Percentiles rank a stretch among this genome's conserved stretches.
Evolutionary conservation across 2,113 vertebrate species (phyloP).

Genomic region (Himantopus leucocephalus): DNA sequence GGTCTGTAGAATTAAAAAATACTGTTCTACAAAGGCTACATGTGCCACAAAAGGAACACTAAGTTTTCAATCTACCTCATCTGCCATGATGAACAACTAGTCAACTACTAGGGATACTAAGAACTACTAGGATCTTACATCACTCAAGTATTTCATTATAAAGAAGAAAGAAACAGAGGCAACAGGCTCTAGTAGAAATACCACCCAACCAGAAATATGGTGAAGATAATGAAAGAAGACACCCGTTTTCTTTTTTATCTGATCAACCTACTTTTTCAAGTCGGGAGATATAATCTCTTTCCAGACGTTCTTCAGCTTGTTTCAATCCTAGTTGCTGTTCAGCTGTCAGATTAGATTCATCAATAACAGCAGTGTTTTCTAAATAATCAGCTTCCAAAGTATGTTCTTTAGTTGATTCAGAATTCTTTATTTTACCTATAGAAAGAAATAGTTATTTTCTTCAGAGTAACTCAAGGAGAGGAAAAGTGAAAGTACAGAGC

Average conservation of each 20-base stretch:
- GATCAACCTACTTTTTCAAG: slow-evolving; percentile 86
- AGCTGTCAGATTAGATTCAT: slow-evolving; percentile 81
- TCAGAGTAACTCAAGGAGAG: neutral
- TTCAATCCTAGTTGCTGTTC: slow-evolving; percentile 95
- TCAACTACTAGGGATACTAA: neutral
- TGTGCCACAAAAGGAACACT: neutral
- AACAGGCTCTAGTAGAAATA: neutral
- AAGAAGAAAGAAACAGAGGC: neutral
- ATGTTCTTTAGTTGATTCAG: slow-evolving; percentile 74
- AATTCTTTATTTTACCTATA: slow-evolving; percentile 78
- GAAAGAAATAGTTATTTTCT: slow-evolving; percentile 49
- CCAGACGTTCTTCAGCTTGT: slow-evolving; percentile 95
- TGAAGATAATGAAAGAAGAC: slow-evolving; percentile 1
- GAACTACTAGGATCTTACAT: neutral
- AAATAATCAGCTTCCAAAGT: slow-evolving; percentile 74
- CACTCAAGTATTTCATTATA: neutral
- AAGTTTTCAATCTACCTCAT: neutral
- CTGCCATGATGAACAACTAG: neutral
- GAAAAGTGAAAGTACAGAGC: neutral
- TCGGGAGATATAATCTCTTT: slow-evolving; percentile 95
- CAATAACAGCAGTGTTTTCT: slow-evolving; percentile 74
- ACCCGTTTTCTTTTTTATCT: slow-evolving; percentile 12
- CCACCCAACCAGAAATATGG: neutral
- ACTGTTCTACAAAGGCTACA: neutral
- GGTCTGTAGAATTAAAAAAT: neutral